Percentiles rank a stretch among this genome's conserved stretches.
These are phyloP conservation scores for Exephanes ischioxanthus DNA, from an alignment of 2,888 invertebrate genomes.

Conservation along the genomic window DNA sequence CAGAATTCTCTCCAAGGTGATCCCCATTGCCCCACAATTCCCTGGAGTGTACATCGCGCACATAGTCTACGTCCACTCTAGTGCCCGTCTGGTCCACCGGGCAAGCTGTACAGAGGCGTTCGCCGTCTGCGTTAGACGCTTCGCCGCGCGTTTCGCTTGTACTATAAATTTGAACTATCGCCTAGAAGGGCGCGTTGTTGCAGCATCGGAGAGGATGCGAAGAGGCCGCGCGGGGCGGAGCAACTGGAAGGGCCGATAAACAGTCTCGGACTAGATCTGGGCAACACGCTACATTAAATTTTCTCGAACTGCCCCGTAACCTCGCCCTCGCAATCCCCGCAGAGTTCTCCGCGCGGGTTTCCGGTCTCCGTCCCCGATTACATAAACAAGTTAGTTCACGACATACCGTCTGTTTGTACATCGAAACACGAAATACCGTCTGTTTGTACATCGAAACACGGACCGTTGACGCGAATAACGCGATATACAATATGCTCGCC, in stretches of 20 bases:
- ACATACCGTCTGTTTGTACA: conserved; percentile 37
- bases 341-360: conserved; percentile 20
- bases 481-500: conserved; percentile 2
- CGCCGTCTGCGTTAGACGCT: not conserved
- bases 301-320: conserved; percentile 27
- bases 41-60: not conserved
- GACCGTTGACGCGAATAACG: conserved; percentile 24
- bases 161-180: conserved; percentile 45
- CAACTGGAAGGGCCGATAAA: conserved; percentile 7
- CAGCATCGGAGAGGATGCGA: conserved; percentile 7
- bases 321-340: not conserved
- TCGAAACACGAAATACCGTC: conserved; percentile 17
- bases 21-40: not conserved
- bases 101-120: not conserved
- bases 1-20: not conserved
- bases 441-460: conserved; percentile 33
- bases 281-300: conserved; percentile 41
- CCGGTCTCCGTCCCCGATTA: conserved; percentile 12
- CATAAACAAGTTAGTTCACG: conserved; percentile 41
- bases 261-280: conserved; percentile 12
- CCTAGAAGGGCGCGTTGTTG: not conserved
- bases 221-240: not conserved
- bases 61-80: not conserved
- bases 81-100: not conserved
- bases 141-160: conserved; percentile 4